phyloP scores from a whole-genome alignment of 1,140 invertebrate species.

The Drosophila yakuba region DNA sequence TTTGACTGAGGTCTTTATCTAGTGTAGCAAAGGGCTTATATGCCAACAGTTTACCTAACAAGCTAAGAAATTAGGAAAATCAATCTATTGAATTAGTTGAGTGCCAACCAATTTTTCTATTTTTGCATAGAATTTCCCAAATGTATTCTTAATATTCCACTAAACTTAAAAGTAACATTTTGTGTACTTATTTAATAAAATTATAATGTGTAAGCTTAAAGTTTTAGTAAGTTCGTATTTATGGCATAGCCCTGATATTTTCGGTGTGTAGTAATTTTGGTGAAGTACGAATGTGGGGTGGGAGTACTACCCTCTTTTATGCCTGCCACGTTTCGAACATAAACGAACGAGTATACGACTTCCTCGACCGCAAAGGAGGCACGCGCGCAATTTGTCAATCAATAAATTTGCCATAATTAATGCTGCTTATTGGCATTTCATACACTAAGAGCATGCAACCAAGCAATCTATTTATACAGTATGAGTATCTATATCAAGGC shows the following conservation, averaged over 20 bases:
- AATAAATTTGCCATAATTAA: slow-evolving; percentile 81
- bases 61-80: not conserved
- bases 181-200: not conserved
- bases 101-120: too few relatives aligned
- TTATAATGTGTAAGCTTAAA: not conserved
- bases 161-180: too few relatives aligned
- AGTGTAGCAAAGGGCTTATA: not conserved
- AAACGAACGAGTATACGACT: slow-evolving; percentile 71
- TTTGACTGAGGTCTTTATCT: slow-evolving; percentile 9
- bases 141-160: too few relatives aligned
- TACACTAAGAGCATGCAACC: slow-evolving; percentile 50
- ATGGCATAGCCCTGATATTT: not conserved
- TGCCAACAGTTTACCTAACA: slow-evolving; percentile 18
- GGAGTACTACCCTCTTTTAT: slow-evolving; percentile 41
- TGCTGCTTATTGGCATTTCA: slow-evolving; percentile 79
- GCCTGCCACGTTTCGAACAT: slow-evolving; percentile 73
- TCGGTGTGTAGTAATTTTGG: not conserved
- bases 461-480: slow-evolving; percentile 28
- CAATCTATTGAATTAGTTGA: too few relatives aligned
- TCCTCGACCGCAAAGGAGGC: slow-evolving; percentile 41
- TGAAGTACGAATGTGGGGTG: not conserved
- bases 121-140: too few relatives aligned
- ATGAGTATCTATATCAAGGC: slow-evolving; percentile 39
- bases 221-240: not conserved
- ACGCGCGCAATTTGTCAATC: slow-evolving; percentile 81